Evolutionary conservation across 2,113 vertebrate species (phyloP).

Genomic region (Gavialis gangeticus): DNA sequence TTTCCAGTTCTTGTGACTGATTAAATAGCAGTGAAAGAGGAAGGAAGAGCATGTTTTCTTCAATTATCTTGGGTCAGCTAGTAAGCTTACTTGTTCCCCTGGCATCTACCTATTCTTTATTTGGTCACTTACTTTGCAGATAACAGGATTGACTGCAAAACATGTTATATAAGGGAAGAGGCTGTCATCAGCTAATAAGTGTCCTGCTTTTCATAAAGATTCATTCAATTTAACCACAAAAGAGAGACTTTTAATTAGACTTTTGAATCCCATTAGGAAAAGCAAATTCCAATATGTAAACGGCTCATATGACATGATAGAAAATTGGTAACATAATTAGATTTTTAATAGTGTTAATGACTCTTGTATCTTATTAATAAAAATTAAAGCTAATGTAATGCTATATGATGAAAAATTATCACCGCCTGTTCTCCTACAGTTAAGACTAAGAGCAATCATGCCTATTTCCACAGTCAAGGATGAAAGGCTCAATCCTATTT

Average conservation of each 20-base stretch:
- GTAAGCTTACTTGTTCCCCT: neutral
- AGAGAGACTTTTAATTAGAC: conserved; percentile 81
- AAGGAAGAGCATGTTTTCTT: neutral
- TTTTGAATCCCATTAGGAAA: conserved; percentile 82
- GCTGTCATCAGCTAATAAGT: conserved; percentile 64
- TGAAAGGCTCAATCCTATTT: too few relatives aligned
- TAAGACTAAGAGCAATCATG: conserved; percentile 53
- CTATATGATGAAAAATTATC: conserved; percentile 71
- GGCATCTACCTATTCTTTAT: neutral
- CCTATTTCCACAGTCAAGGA: conserved; percentile 1
- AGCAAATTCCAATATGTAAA: conserved; percentile 82
- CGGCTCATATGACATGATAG: conserved; percentile 77
- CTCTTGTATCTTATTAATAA: conserved; percentile 82
- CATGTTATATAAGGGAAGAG: conserved; percentile 56
- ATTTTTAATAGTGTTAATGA: conserved; percentile 84
- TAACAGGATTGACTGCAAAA: conserved; percentile 22
- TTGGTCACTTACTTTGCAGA: conserved; percentile 28
- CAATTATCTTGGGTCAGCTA: neutral
- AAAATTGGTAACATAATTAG: conserved; percentile 83
- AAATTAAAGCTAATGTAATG: conserved; percentile 77
- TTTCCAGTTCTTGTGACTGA: neutral
- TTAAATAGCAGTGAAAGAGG: neutral
- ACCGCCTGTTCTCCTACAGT: conserved; percentile 60
- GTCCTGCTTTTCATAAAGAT: conserved; percentile 64
- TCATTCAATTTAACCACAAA: conserved; percentile 74